Base-by-base conservation (phyloP, 2,888 invertebrate genomes). In the Hemithea aestivaria region DNA sequence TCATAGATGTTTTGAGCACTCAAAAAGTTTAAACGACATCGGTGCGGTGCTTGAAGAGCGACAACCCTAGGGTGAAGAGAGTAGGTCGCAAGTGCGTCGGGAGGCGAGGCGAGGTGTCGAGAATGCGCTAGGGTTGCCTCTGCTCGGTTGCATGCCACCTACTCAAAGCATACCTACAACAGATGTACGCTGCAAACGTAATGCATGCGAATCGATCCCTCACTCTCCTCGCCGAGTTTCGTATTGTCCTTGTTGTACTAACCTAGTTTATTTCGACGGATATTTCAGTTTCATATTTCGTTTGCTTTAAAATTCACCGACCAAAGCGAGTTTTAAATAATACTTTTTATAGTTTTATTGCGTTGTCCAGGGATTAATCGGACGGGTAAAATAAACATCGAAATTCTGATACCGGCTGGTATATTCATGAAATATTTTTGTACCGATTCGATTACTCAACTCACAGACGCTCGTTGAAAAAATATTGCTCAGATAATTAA, bases 181-280 rank as follows among this genome's bases (percentile, higher is more conserved):
- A 80, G 77, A 73, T 81, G 79, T 72, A 10, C 22, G 23, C 28
- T 63, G 62, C 66, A 58, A 65, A 59, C 71, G 66, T 75, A 79
- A 75, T 84, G 81, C 84, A 84, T 71, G 64, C 70, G 77, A 84
- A 85, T 85, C 84, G 76, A 84, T 85, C 79, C 66, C 61, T 55
- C 56, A 56, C 71, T 66, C 66, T 67, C 66, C 63, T 66, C 66
- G 67, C 67, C 63, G 71, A 65, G 63, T 68, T 75, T 73, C 71
- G 67, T 72, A 77, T 73, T 76, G 77, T 80, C 80, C 80, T 79
- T 79, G 81, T 83, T 73, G 73, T 70, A 63, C 71, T 83, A 82
- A 80, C 82, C 82, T 79, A 83, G 72, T 77, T 83, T 66, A 58
- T 56, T 56, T 58, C 60, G 58, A 45, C 45, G 30, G 31, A 21